Conservation (phyloP, 2,888 invertebrate genomes). For the Julus scanicus region DNA sequence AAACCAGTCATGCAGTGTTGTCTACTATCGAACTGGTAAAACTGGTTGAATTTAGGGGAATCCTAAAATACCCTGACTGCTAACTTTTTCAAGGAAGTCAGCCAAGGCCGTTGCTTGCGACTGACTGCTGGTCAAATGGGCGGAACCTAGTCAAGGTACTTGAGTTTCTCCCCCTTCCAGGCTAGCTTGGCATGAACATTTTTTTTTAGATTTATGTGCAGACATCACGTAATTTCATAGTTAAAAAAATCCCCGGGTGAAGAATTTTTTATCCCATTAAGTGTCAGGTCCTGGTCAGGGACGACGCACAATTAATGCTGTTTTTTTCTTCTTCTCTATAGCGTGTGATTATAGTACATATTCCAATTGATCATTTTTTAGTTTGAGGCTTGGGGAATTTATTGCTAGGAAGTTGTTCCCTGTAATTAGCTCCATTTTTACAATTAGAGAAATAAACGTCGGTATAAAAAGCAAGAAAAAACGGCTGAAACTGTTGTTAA, state of each 20-base stretch:
- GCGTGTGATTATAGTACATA: background rate
- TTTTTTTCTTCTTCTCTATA: background rate
- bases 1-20: background rate
- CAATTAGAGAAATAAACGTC: slow-evolving; percentile 26
- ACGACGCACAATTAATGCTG: background rate
- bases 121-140: slow-evolving; percentile 29
- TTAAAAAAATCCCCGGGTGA: background rate
- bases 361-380: background rate
- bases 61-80: slow-evolving; percentile 8
- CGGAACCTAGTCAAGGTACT: slow-evolving; percentile 30
- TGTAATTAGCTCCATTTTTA: background rate
- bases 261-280: background rate
- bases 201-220: background rate
- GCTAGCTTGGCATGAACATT: background rate
- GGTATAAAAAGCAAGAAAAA: background rate
- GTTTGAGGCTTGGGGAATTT: background rate
- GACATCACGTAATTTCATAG: slow-evolving; percentile 8
- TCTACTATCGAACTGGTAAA: slow-evolving; percentile 1
- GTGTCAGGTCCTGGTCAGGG: background rate
- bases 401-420: background rate
- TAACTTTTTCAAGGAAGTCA: slow-evolving; percentile 36
- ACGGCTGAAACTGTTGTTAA: background rate
- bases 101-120: slow-evolving; percentile 37
- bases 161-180: slow-evolving; percentile 20
- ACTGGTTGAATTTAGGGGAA: slow-evolving; percentile 20